A percentile compares a stretch with the other conserved stretches of the same genome.
These are phyloP conservation scores for Yponomeuta plumbellus DNA, from an alignment of 2,888 invertebrate genomes.

Conservation along the genomic window DNA sequence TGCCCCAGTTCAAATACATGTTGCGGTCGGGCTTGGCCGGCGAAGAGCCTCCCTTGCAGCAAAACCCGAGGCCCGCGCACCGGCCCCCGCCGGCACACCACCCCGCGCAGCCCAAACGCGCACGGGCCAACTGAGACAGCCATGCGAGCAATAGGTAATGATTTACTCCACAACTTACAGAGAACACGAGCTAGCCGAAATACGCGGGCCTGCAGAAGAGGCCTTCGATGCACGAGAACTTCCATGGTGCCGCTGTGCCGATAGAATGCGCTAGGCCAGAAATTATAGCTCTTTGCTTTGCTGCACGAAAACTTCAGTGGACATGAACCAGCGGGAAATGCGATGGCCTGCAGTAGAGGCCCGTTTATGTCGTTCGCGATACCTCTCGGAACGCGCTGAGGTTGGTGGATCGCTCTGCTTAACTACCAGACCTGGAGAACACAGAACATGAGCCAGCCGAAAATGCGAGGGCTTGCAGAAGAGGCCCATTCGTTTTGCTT, in stretches of 20 bases:
- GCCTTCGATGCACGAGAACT: too few species aligned
- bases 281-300: too few species aligned
- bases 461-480: too few species aligned
- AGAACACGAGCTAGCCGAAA: background rate
- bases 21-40: slow-evolving; percentile 71
- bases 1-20: slow-evolving; percentile 93
- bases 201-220: background rate
- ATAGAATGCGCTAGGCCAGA: too few species aligned
- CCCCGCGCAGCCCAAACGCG: slow-evolving; percentile 42
- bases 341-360: background rate
- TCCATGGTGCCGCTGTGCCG: too few species aligned
- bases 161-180: background rate
- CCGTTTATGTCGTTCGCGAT: background rate
- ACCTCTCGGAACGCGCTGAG: too few species aligned
- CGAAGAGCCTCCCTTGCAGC: slow-evolving; percentile 34
- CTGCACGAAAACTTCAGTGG: too few species aligned
- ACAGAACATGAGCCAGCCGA: too few species aligned
- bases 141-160: background rate
- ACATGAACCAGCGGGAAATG: too few species aligned
- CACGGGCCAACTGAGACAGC: slow-evolving; percentile 52
- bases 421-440: too few species aligned
- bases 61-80: slow-evolving; percentile 14
- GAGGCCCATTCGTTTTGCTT: too few species aligned
- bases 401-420: too few species aligned
- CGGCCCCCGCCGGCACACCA: slow-evolving; percentile 27